Conservation (phyloP, 2,888 invertebrate genomes). For the Podabrus alpinus region DNA sequence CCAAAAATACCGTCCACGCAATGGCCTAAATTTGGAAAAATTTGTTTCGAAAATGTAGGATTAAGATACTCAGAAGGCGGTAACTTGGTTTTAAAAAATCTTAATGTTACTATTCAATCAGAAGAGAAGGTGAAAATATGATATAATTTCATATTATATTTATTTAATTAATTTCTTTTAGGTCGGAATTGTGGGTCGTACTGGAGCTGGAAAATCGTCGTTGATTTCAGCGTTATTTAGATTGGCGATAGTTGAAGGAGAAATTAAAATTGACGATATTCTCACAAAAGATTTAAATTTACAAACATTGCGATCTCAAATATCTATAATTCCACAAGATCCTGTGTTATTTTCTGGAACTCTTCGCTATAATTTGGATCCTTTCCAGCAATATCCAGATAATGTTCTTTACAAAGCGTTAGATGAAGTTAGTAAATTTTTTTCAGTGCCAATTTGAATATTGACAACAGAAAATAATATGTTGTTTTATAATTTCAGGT, state of each 20-base stretch:
- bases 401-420: conserved; percentile 71
- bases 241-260: conserved; percentile 66
- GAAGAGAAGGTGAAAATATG: conserved; percentile 66
- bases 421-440: conserved; percentile 63
- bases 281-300: conserved; percentile 63
- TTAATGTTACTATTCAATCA: conserved; percentile 69
- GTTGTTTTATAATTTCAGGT: conserved; percentile 59
- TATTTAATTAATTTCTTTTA: conserved; percentile 45
- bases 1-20: conserved; percentile 60
- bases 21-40: conserved; percentile 73
- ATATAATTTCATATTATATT: not conserved
- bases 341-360: conserved; percentile 76
- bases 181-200: conserved; percentile 82
- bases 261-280: conserved; percentile 71
- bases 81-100: conserved; percentile 71
- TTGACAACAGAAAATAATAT: not conserved
- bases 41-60: conserved; percentile 65
- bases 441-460: too few relatives aligned
- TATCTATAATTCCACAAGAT: conserved; percentile 78
- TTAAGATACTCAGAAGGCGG: conserved; percentile 69
- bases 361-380: conserved; percentile 74
- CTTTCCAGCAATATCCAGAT: conserved; percentile 72
- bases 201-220: conserved; percentile 84
- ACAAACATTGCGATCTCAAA: conserved; percentile 64
- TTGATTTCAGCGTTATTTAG: conserved; percentile 63